phyloP scores from a whole-genome alignment of 2,888 invertebrate species.

The Tetragonula carbonaria region DNA sequence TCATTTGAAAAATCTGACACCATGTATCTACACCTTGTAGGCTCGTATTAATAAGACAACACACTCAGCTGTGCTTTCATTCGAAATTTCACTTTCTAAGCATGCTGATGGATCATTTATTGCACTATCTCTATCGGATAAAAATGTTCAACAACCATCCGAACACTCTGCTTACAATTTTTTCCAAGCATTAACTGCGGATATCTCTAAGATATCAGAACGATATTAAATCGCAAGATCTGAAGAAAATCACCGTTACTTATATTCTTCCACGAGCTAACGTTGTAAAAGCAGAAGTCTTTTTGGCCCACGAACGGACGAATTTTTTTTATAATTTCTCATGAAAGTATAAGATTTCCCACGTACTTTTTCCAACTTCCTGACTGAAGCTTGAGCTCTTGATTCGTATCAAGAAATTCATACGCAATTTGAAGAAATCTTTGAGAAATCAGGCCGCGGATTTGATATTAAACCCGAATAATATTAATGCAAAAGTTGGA shows the following conservation, averaged over 20 bases:
- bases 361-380: too few relatives aligned
- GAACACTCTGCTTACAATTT: neutral
- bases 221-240: neutral
- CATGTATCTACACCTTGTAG: neutral
- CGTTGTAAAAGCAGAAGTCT: too few relatives aligned
- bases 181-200: neutral
- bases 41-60: neutral
- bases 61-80: neutral
- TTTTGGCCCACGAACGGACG: too few relatives aligned
- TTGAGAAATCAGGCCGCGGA: too few relatives aligned
- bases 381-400: too few relatives aligned
- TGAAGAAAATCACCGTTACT: neutral
- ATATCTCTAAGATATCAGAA: neutral
- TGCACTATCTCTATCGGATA: neutral
- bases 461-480: too few relatives aligned
- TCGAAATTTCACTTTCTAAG: neutral
- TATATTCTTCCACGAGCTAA: too few relatives aligned
- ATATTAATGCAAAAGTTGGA: too few relatives aligned
- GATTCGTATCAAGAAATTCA: too few relatives aligned
- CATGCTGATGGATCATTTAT: neutral
- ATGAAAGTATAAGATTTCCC: too few relatives aligned
- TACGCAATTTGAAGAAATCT: too few relatives aligned
- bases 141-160: neutral
- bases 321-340: too few relatives aligned
- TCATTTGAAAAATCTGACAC: constrained; percentile 1